phyloP scores from a whole-genome alignment of 2,113 vertebrate species.

The Craseonycteris thonglongyai region DNA sequence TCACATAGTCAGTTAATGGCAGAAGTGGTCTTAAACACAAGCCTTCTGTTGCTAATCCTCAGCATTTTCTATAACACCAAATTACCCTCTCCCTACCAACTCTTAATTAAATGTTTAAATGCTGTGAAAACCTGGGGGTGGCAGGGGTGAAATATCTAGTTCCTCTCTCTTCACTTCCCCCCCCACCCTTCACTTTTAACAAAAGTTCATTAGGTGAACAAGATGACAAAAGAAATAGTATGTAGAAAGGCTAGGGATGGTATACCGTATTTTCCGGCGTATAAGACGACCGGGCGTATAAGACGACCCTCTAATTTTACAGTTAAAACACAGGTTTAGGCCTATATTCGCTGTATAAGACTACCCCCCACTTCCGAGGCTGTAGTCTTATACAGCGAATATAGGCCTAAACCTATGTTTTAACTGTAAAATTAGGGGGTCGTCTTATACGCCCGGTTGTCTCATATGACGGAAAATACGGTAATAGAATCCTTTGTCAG shows the following conservation, averaged over 20 bases:
- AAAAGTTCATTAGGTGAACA: not conserved
- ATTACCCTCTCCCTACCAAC: not conserved
- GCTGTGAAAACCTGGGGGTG: not conserved
- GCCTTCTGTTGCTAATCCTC: not conserved
- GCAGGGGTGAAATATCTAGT: not conserved
- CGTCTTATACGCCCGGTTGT: too few species aligned
- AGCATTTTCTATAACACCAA: not conserved
- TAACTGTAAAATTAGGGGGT: too few species aligned
- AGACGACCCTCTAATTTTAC: too few species aligned
- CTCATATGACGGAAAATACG: too few species aligned
- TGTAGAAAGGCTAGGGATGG: not conserved
- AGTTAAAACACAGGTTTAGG: too few species aligned
- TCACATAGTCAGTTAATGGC: not conserved
- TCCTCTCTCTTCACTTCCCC: not conserved
- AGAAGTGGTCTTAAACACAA: not conserved
- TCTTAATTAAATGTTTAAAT: not conserved
- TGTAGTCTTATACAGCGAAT: too few species aligned
- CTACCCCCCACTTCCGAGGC: too few species aligned
- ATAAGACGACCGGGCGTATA: too few species aligned
- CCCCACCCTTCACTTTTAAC: not conserved
- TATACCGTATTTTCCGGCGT: too few species aligned
- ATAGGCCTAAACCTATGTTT: too few species aligned
- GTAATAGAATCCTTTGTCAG: not conserved
- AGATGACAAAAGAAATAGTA: not conserved
- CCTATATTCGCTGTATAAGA: too few species aligned